These are phyloP conservation scores for Drosophila koepferae DNA, from an alignment of 2,888 invertebrate species.

Conservation along the genomic window DNA sequence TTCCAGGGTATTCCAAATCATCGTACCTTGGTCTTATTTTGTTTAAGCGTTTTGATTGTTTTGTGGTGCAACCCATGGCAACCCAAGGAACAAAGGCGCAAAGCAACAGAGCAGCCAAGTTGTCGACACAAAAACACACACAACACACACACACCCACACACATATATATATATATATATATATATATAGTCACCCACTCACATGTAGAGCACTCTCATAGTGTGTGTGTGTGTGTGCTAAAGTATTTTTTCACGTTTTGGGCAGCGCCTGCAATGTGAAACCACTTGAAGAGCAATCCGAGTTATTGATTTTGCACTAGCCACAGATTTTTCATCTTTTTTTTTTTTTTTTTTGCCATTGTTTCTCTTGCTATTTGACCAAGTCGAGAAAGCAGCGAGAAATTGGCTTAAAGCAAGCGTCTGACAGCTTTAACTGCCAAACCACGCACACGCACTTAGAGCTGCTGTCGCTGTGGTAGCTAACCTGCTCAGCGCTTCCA, in stretches of 20 bases:
- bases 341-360: not conserved
- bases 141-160: constrained; percentile 4
- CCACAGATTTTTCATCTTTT: constrained; percentile 56
- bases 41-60: constrained; percentile 50
- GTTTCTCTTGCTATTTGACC: constrained; percentile 1
- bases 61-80: constrained; percentile 38
- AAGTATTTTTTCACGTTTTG: constrained; percentile 44
- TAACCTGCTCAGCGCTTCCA: constrained; percentile 46
- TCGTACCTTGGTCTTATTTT: constrained; percentile 22
- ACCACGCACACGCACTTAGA: constrained; percentile 14
- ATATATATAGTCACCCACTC: not conserved
- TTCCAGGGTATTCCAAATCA: constrained; percentile 17
- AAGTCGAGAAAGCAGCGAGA: constrained; percentile 1
- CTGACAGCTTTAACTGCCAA: constrained; percentile 59
- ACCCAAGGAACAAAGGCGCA: constrained; percentile 57
- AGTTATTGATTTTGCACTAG: constrained; percentile 73
- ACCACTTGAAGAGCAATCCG: constrained; percentile 60
- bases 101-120: constrained; percentile 57
- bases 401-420: constrained; percentile 46
- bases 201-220: constrained; percentile 32
- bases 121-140: constrained; percentile 35
- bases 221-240: constrained; percentile 24
- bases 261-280: constrained; percentile 46
- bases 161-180: not conserved
- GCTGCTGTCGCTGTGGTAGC: constrained; percentile 2